phyloP scores from a whole-genome alignment of 2,888 invertebrate genomes.

The Nomada fucata region DNA sequence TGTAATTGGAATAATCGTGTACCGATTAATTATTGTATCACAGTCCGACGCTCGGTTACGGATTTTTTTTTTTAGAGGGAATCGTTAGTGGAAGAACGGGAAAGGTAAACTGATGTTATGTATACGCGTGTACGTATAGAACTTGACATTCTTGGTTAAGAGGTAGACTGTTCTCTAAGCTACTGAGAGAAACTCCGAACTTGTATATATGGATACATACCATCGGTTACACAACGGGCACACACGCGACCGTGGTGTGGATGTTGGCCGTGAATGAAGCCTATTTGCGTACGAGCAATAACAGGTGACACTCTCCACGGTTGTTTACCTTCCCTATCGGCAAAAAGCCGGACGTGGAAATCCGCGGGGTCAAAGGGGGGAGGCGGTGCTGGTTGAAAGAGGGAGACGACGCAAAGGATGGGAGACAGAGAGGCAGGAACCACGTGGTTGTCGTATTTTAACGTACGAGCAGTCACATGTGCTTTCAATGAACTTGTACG shows the following conservation, averaged over 20 bases:
- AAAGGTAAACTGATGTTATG: too few relatives aligned
- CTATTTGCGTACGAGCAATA: slow-evolving; percentile 79
- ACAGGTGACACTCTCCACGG: slow-evolving; percentile 78
- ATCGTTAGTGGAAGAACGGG: too few relatives aligned
- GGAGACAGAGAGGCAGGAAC: slow-evolving; percentile 7
- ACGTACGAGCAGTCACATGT: slow-evolving; percentile 29
- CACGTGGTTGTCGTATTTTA: slow-evolving; percentile 53
- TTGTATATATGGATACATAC: slow-evolving; percentile 11
- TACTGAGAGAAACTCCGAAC: slow-evolving; percentile 13
- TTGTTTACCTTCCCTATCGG: slow-evolving; percentile 77
- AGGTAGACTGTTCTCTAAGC: neutral
- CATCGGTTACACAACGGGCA: slow-evolving; percentile 59
- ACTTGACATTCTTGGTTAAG: neutral
- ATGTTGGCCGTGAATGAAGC: slow-evolving; percentile 77
- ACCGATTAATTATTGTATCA: too few relatives aligned
- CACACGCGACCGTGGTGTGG: slow-evolving; percentile 43
- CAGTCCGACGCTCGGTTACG: too few relatives aligned
- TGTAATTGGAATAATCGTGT: too few relatives aligned
- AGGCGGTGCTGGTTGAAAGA: slow-evolving; percentile 25
- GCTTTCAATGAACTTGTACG: slow-evolving; percentile 16
- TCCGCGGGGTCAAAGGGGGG: slow-evolving; percentile 44
- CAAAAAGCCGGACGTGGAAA: slow-evolving; percentile 66
- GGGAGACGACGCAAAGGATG: slow-evolving; percentile 15
- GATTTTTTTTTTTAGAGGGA: too few relatives aligned
- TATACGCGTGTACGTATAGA: too few relatives aligned